These are phyloP conservation scores for Rhea pennata DNA, from an alignment of 2,113 vertebrate genomes.

Conservation along the genomic window DNA sequence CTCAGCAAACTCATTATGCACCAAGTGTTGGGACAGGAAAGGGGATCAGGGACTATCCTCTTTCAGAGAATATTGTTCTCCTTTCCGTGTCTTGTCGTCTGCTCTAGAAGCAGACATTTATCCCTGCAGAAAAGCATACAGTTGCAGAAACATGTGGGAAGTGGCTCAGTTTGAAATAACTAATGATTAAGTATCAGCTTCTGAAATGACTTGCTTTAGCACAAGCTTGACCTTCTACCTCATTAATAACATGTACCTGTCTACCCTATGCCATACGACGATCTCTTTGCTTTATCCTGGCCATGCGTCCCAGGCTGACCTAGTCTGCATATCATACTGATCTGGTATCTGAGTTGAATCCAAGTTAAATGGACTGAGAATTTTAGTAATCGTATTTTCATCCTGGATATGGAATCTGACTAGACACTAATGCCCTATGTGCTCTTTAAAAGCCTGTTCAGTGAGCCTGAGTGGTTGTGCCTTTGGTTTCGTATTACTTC, in stretches of 20 bases:
- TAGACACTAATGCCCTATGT: neutral
- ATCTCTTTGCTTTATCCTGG: neutral
- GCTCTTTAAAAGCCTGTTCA: neutral
- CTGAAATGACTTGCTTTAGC: neutral
- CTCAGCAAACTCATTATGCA: neutral
- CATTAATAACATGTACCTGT: neutral
- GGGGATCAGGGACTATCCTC: neutral
- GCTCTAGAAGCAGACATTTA: neutral
- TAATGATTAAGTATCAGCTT: slow-evolving; percentile 4
- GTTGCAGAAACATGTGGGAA: neutral
- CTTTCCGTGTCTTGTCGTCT: neutral
- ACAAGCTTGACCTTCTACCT: neutral
- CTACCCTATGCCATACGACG: neutral
- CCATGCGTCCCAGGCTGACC: neutral
- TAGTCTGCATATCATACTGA: neutral
- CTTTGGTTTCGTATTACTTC: neutral
- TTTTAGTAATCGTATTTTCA: neutral
- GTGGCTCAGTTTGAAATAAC: neutral
- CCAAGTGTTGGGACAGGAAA: neutral
- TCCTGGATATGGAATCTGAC: neutral
- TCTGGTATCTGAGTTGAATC: neutral
- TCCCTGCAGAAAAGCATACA: neutral
- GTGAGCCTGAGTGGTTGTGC: neutral
- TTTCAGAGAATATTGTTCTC: neutral
- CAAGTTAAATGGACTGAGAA: neutral